Evolutionary conservation across 2,797 vertebrate species (phyloP).

Genomic region (Thamnophis elegans): DNA sequence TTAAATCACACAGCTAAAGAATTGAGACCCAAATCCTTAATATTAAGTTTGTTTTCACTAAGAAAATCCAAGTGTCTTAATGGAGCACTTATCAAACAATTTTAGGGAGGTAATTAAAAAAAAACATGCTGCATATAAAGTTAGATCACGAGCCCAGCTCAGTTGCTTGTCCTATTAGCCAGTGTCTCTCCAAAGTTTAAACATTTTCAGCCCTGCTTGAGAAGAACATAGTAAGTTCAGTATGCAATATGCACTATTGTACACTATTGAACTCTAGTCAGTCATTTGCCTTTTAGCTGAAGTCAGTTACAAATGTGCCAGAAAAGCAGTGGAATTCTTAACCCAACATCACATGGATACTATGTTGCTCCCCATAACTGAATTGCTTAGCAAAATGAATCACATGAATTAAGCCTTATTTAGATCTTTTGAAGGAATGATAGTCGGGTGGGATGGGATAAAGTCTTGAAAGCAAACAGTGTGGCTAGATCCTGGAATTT

Average conservation of each 20-base stretch:
- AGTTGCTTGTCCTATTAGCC: background rate
- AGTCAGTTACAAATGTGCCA: background rate
- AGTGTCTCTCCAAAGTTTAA: background rate
- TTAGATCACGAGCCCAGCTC: background rate
- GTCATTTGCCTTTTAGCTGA: background rate
- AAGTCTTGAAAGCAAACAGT: background rate
- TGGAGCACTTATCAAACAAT: background rate
- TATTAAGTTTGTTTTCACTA: background rate
- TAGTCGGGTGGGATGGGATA: accelerated
- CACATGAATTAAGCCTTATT: background rate
- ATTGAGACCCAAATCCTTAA: background rate
- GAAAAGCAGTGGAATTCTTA: background rate
- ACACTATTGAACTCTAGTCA: background rate
- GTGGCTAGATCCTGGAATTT: background rate
- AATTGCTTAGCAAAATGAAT: background rate
- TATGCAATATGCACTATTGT: background rate
- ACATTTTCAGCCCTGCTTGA: background rate
- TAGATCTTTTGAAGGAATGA: background rate
- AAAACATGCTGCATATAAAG: background rate
- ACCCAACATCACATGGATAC: accelerated
- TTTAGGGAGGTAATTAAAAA: background rate
- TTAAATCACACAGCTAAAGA: accelerated
- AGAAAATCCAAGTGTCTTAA: background rate
- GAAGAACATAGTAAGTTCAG: background rate
- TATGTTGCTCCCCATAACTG: accelerated